Percentiles rank a stretch among this genome's conserved stretches.
Conservation (phyloP, 2,888 invertebrate genomes). For the Phytoseiulus persimilis region DNA sequence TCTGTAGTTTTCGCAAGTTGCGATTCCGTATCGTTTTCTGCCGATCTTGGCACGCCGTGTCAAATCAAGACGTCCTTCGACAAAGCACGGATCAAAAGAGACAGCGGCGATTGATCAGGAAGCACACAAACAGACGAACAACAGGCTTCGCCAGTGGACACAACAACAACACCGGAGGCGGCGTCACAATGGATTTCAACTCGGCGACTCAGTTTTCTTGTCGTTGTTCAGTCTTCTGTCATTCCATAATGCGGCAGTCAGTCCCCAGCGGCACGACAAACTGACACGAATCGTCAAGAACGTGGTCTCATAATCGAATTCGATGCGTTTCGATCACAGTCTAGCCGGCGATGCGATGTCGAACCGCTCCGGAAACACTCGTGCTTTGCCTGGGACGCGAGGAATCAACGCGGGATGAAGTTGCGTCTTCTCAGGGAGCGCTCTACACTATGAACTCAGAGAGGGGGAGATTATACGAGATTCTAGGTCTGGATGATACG, state of each 20-base stretch:
- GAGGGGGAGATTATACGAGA: no score
- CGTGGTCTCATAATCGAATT: background rate
- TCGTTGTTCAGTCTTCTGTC: background rate
- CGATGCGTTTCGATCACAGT: background rate
- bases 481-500: no score
- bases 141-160: background rate
- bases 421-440: no score
- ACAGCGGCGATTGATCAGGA: background rate
- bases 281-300: background rate
- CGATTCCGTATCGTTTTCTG: constrained; percentile 5
- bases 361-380: background rate
- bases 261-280: background rate
- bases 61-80: background rate
- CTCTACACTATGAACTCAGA: no score
- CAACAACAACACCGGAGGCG: background rate
- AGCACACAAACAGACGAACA: background rate
- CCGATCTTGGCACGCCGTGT: background rate
- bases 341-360: background rate
- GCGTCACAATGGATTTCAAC: background rate
- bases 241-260: background rate
- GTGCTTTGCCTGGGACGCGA: no score
- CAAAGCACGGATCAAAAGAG: background rate
- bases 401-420: no score
- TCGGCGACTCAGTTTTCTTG: background rate
- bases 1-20: background rate